A percentile compares a stretch with the other conserved stretches of the same genome.
phyloP scores from a whole-genome alignment of 2,888 invertebrate genomes.

The Dynastes grantii region DNA sequence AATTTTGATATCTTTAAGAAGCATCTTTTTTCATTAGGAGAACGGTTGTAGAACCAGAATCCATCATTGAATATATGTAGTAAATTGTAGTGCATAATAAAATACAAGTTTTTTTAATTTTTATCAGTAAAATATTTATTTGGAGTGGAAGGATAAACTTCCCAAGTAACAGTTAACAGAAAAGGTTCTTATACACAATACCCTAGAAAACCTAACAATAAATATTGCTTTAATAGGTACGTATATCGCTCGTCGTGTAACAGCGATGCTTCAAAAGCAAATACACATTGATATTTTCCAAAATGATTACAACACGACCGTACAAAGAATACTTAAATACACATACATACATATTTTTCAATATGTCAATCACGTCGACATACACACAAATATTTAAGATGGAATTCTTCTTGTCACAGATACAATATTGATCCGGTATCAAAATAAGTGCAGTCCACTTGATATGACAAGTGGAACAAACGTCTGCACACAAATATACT shows the following conservation, averaged over 20 bases:
- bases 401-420: slow-evolving; percentile 37
- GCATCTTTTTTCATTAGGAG: too few species aligned
- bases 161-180: too few species aligned
- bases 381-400: slow-evolving; percentile 45
- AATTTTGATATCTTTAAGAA: too few species aligned
- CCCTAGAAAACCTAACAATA: background rate
- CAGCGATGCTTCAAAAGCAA: too few species aligned
- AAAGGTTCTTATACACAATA: too few species aligned
- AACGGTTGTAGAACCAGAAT: too few species aligned
- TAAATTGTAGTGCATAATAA: too few species aligned
- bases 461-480: slow-evolving; percentile 38
- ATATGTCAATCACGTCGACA: slow-evolving; percentile 42
- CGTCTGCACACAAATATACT: slow-evolving; percentile 23
- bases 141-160: too few species aligned
- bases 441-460: slow-evolving; percentile 44
- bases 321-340: slow-evolving; percentile 22
- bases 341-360: slow-evolving; percentile 20
- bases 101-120: too few species aligned
- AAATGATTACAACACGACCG: slow-evolving; percentile 5
- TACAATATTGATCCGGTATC: slow-evolving; percentile 45
- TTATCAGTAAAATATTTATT: too few species aligned
- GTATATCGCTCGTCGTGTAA: too few species aligned
- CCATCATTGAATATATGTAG: too few species aligned
- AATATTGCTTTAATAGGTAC: background rate
- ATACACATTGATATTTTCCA: slow-evolving; percentile 11